A percentile compares a stretch with the other conserved stretches of the same genome.
These are phyloP conservation scores for Thera britannica DNA, from an alignment of 2,888 invertebrate species.

Conservation along the genomic window DNA sequence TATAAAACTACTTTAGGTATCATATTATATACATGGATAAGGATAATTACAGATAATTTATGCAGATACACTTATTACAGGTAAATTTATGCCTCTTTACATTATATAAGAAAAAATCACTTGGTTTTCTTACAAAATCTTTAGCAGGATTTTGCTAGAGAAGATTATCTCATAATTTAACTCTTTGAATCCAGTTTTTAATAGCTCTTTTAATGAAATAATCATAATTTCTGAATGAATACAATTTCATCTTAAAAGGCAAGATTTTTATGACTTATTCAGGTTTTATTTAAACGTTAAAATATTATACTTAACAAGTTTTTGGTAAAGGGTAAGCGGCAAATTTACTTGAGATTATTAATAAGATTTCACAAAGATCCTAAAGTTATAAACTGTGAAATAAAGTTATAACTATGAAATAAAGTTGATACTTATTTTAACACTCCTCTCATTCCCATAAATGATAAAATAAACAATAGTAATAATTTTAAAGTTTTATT, in stretches of 20 bases:
- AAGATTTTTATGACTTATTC: slow-evolving; percentile 17
- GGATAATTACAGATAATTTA: too few species aligned
- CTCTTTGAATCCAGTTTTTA: slow-evolving; percentile 28
- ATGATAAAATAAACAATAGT: too few species aligned
- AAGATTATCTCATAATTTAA: slow-evolving; percentile 4
- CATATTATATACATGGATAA: too few species aligned
- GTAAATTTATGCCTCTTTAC: too few species aligned
- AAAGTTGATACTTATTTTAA: too few species aligned
- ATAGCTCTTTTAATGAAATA: slow-evolving; percentile 21
- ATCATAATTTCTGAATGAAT: slow-evolving; percentile 19
- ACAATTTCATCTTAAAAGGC: slow-evolving; percentile 19
- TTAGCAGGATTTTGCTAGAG: slow-evolving; percentile 18
- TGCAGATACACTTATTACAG: too few species aligned
- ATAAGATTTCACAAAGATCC: background rate
- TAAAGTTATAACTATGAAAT: too few species aligned
- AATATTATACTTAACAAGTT: background rate
- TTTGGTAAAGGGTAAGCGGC: background rate
- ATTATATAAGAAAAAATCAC: slow-evolving; percentile 6
- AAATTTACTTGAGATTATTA: background rate
- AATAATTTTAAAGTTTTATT: too few species aligned
- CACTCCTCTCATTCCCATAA: too few species aligned
- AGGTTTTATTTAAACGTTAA: slow-evolving; percentile 4
- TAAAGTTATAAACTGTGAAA: too few species aligned
- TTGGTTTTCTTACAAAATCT: slow-evolving; percentile 14
- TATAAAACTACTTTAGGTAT: background rate